phyloP scores from a whole-genome alignment of 2,888 invertebrate species.

The Melitaea athalia region DNA sequence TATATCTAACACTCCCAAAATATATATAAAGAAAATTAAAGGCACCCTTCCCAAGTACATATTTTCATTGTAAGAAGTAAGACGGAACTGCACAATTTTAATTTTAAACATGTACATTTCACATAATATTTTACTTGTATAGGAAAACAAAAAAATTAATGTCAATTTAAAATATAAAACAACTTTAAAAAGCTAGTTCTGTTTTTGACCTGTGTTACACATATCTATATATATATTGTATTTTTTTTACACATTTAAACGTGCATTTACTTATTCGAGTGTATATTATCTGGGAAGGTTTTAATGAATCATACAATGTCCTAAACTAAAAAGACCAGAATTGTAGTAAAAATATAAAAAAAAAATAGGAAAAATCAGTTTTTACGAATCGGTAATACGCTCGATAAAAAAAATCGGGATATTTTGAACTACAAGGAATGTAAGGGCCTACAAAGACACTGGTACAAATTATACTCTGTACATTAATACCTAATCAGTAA shows the following conservation, averaged over 20 bases:
- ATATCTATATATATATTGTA: no score
- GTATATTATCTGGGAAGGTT: no score
- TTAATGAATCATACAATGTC: no score
- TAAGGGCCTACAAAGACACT: conserved; percentile 31
- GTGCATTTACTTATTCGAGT: no score
- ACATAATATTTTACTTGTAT: background rate
- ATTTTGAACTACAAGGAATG: conserved; percentile 38
- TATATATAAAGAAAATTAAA: conserved; percentile 15
- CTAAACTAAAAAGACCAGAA: no score
- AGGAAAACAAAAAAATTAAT: background rate
- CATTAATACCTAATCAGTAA: conserved; percentile 10
- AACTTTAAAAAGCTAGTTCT: no score
- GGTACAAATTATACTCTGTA: conserved; percentile 20
- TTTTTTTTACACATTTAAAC: no score
- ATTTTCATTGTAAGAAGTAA: conserved; percentile 6
- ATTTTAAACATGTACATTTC: background rate
- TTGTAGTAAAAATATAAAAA: no score
- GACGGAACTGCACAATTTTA: background rate
- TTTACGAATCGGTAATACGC: background rate
- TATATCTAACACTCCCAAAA: conserved; percentile 15
- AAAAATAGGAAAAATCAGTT: background rate
- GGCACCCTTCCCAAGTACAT: conserved; percentile 24
- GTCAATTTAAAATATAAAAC: no score
- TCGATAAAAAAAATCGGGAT: background rate
- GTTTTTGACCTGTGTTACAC: no score